Evolutionary conservation across 2,113 vertebrate species (phyloP), one percentile per base, ranked within the genome.

Genomic region (Zeus faber): DNA sequence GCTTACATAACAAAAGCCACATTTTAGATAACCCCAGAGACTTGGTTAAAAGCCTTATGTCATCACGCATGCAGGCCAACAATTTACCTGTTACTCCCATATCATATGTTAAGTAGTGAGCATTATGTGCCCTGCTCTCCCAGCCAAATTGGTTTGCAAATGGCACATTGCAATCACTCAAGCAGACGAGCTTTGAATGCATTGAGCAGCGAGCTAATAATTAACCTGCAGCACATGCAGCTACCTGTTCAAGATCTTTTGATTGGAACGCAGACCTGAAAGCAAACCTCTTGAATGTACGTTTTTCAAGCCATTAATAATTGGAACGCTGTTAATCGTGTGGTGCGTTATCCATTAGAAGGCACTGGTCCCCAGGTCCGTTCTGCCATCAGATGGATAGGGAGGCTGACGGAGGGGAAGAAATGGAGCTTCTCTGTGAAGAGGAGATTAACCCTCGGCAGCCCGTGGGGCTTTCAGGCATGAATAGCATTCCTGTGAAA

Each of bases 401-500:
- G 26, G 8, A 52, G 29, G 41, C 4, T 58, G 49, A 39, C 16
- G n/a, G n/a, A 40, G 37, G 11, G 10, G 13, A 25, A 14, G 24
- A 33, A 8, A 29, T 2, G n/a, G 53, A 27, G 49, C 37, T 29
- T 50, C 47, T 24, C 21, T 45, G 43, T 68, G 37, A 44, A 44
- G 57, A 58, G 26, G 27, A 61, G 51, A 58, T 55, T 70, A 52
- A 56, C 45, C 22, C 46, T 4, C 37, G 8, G 18, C 35, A 3
- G 3, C 14, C 18, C 50, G 54, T n/a, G 3, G 45, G n/a, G 45
- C 13, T 25, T 21, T 45, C 44, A 67, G 18, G 44, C 71, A 60
- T 74, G 51, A 76, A 64, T 49, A 72, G 57, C 72, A 72, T 74
- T 76, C 79, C 72, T 76, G 67, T 70, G 57, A 63, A 72, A 54